Evolutionary conservation across 2,797 vertebrate species (phyloP).

Genomic region (Notoglanidium macrostoma): DNA sequence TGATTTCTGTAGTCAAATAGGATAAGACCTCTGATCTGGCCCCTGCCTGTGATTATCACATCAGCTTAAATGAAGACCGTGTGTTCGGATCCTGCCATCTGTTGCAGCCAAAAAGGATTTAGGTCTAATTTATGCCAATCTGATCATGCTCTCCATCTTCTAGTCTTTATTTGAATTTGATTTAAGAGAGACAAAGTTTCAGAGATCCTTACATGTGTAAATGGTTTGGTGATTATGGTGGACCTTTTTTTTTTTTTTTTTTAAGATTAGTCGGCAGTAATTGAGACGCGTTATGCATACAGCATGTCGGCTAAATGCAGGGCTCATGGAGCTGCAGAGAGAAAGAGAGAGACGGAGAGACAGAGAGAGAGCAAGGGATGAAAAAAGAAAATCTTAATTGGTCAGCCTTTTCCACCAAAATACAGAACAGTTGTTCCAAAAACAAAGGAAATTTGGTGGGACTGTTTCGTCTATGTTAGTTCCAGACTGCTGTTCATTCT

Average conservation of each 20-base stretch:
- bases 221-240: background rate
- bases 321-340: background rate
- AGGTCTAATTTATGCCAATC: background rate
- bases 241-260: background rate
- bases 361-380: background rate
- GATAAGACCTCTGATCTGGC: background rate
- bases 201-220: background rate
- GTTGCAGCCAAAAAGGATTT: constrained; percentile 1
- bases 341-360: too few species aligned
- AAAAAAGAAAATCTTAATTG: background rate
- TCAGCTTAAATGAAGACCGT: background rate
- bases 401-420: background rate
- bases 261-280: background rate
- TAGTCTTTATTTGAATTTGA: background rate
- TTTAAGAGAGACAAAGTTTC: background rate
- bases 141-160: background rate
- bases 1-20: too few species aligned
- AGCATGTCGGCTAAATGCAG: background rate
- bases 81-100: background rate
- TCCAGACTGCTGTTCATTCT: background rate
- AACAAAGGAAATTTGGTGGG: background rate
- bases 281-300: background rate
- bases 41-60: background rate
- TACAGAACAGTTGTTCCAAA: constrained; percentile 3
- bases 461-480: background rate